Percentiles rank a stretch among this genome's conserved stretches.
Conservation (phyloP, 1,140 invertebrate genomes). For the Batillaria attramentaria region DNA sequence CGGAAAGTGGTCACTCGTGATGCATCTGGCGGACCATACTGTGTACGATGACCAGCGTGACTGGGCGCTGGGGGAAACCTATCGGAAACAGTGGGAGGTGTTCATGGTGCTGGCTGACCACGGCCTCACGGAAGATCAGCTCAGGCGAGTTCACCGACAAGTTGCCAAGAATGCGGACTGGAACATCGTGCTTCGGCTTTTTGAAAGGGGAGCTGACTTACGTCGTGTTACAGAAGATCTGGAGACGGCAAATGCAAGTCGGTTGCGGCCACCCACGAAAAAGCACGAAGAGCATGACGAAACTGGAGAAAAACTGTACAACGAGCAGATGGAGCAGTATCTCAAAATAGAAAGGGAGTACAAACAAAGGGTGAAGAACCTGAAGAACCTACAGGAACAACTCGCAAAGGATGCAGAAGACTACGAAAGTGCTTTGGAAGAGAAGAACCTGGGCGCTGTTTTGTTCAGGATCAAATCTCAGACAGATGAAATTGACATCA, state of each 20-base stretch:
- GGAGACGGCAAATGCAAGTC: no score
- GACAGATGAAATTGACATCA: background rate
- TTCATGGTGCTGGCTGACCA: slow-evolving; percentile 20
- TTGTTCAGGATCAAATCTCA: background rate
- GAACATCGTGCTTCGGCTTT: background rate
- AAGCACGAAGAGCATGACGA: no score
- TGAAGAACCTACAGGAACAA: background rate
- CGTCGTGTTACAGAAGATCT: background rate
- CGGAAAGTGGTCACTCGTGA: background rate
- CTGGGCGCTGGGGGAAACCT: slow-evolving; percentile 4
- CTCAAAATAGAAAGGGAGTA: background rate
- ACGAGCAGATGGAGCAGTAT: no score
- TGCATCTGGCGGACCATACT: slow-evolving; percentile 9
- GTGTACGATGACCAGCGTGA: slow-evolving; percentile 13
- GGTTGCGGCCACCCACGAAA: no score
- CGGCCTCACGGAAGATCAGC: background rate
- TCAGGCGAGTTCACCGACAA: background rate
- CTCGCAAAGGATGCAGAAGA: background rate
- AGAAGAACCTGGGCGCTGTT: background rate
- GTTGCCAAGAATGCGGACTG: slow-evolving; percentile 13
- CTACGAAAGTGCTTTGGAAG: background rate
- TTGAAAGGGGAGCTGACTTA: slow-evolving; percentile 1
- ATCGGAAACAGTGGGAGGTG: slow-evolving; percentile 4
- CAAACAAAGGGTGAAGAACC: background rate
- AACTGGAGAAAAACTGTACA: no score